Conservation (phyloP, 2,797 vertebrate genomes). For the Pseudocheirus occidentalis region DNA sequence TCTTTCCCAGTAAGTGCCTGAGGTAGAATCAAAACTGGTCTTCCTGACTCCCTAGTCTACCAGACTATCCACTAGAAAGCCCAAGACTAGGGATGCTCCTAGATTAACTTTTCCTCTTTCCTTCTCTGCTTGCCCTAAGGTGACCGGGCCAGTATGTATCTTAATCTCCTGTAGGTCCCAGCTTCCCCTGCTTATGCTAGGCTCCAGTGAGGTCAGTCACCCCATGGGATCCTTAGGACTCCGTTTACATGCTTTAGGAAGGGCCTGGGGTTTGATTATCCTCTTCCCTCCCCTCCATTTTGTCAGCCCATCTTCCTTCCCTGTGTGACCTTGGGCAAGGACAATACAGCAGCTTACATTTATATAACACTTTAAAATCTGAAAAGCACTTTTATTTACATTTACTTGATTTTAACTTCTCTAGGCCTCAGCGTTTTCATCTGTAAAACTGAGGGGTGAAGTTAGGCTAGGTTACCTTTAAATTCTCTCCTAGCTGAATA, state of each 20-base stretch:
- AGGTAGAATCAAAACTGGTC: background rate
- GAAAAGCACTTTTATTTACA: background rate
- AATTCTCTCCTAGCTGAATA: background rate
- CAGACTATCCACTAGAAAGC: background rate
- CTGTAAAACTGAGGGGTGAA: background rate
- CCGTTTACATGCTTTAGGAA: background rate
- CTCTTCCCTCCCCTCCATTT: no score
- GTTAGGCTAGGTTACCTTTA: background rate
- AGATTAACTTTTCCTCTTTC: background rate
- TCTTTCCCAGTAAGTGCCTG: background rate
- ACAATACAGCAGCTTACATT: background rate
- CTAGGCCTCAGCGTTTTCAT: background rate
- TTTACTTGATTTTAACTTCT: background rate
- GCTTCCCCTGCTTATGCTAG: background rate
- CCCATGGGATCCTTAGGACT: background rate
- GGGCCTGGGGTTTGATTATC: background rate
- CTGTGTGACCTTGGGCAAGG: background rate
- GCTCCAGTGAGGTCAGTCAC: background rate
- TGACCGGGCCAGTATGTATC: background rate
- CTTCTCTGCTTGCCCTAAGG: background rate
- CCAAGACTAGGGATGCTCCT: background rate
- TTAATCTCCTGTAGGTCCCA: background rate
- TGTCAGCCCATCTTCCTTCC: slow-evolving; percentile 7
- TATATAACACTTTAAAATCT: background rate
- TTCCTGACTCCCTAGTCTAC: background rate